Base-by-base conservation (phyloP, 2,113 vertebrate genomes). In the Phaethornis superciliosus region DNA sequence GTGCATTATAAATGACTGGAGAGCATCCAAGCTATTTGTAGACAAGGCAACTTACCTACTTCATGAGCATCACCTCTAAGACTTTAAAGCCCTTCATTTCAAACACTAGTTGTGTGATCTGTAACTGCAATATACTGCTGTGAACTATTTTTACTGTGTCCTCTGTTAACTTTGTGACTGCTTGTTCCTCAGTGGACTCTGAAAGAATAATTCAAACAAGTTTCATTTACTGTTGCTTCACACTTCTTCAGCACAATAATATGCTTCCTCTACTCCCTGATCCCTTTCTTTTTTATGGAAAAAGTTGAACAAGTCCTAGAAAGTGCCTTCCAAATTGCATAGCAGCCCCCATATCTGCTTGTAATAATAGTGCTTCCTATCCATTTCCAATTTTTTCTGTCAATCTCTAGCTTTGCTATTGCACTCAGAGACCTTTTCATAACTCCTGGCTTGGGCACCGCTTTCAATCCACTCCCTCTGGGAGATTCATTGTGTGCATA, bases 191-290 rank as follows among this genome's bases (percentile, higher is more conserved):
- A 24, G 44, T 21, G 69, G 35, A 27, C 58, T 96, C 35, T 62
- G 75, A n/a, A 83, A 82, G 60, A 51, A 74, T 63, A 84, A 81
- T 77, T 92, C 35, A 59, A 76, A 59, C 19, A 65, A 78, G 23
- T 75, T 92, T 94, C 24, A 37, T 78, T 92, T 81, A 32, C n/a
- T 90, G 59, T 81, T 90, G 32, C 40, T 88, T 93, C 33, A 32
- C 33, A 15, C 22, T 63, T 88, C 58, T 67, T 67, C 58, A n/a
- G 59, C 37, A 65, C 32, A 35, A 22, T 52, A 76, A 79, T 49
- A 40, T 46, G 33, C 42, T 52, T 59, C 40, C 40, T 13, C 40
- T 40, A 40, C 40, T 40, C 40, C 40, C 40, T 12, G 40, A 11
- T 40, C 40, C 33, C 9, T 79, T 16, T 58, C 32, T n/a, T 76